Percentiles rank a stretch among this genome's conserved stretches.
phyloP scores from a whole-genome alignment of 1,140 invertebrate genomes.

The Aphis gossypii region DNA sequence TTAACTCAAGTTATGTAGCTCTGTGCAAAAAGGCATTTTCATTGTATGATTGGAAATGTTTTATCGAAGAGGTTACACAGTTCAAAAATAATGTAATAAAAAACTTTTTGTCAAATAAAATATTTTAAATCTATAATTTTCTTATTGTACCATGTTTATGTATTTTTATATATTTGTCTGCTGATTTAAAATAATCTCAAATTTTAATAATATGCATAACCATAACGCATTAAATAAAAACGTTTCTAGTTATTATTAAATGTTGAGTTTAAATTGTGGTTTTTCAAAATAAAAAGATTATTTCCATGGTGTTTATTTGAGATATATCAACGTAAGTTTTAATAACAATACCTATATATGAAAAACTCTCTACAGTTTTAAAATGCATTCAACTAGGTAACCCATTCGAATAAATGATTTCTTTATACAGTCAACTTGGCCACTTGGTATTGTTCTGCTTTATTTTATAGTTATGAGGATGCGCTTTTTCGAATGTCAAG shows the following conservation, averaged over 20 bases:
- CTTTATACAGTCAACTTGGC: neutral
- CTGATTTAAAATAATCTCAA: neutral
- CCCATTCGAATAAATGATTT: neutral
- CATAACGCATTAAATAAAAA: neutral
- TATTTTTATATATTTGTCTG: neutral
- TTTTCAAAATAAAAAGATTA: neutral
- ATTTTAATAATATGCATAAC: neutral
- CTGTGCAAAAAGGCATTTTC: neutral
- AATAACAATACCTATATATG: neutral
- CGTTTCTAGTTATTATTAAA: neutral
- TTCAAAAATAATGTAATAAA: neutral
- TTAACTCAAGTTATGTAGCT: neutral
- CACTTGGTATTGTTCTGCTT: neutral
- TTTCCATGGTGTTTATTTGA: neutral
- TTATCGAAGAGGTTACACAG: neutral
- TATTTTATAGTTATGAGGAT: neutral
- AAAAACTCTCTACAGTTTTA: neutral
- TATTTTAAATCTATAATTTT: neutral
- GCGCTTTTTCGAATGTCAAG: neutral
- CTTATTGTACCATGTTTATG: neutral
- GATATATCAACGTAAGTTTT: neutral
- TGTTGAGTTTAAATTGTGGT: neutral
- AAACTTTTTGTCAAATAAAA: conserved; percentile 3
- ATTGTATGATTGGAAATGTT: neutral
- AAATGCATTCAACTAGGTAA: neutral